Conservation (phyloP, 1,140 invertebrate genomes). For the Cyclargus thomasi region DNA sequence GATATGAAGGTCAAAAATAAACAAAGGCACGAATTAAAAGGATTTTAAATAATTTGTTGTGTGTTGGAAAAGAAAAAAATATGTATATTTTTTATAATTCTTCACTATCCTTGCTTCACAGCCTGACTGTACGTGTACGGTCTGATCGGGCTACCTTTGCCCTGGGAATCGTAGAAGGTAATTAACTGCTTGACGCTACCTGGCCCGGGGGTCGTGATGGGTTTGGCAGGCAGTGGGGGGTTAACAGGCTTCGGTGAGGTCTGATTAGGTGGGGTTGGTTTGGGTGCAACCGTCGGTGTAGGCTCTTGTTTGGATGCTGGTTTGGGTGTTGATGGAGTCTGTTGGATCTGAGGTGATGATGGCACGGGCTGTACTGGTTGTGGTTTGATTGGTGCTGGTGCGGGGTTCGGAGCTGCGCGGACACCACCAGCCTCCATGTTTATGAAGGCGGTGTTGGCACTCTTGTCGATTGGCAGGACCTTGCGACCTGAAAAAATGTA, state of each 20-base stretch:
- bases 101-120: conserved; percentile 52
- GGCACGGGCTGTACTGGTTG: conserved; percentile 16
- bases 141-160: conserved; percentile 57
- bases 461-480: conserved; percentile 51
- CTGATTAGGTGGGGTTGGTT: conserved; percentile 27
- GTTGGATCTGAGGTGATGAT: conserved; percentile 18
- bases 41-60: too few species aligned
- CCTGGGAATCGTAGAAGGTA: conserved; percentile 61
- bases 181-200: conserved; percentile 60
- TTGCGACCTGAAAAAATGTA: conserved; percentile 50
- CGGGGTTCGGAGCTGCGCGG: conserved; percentile 23
- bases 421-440: conserved; percentile 54
- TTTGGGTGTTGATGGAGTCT: conserved; percentile 24
- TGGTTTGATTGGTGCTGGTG: conserved; percentile 25
- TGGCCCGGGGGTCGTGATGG: conserved; percentile 56
- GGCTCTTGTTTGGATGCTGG: conserved; percentile 14
- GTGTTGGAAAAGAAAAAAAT: too few species aligned
- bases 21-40: too few species aligned
- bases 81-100: too few species aligned
- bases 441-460: conserved; percentile 66
- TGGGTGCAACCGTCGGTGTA: conserved; percentile 15
- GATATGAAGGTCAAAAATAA: too few species aligned
- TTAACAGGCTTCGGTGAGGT: conserved; percentile 51
- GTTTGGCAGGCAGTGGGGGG: conserved; percentile 39
- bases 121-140: conserved; percentile 63